phyloP scores from a whole-genome alignment of 2,888 invertebrate species.

The Ctenicera cuprea region DNA sequence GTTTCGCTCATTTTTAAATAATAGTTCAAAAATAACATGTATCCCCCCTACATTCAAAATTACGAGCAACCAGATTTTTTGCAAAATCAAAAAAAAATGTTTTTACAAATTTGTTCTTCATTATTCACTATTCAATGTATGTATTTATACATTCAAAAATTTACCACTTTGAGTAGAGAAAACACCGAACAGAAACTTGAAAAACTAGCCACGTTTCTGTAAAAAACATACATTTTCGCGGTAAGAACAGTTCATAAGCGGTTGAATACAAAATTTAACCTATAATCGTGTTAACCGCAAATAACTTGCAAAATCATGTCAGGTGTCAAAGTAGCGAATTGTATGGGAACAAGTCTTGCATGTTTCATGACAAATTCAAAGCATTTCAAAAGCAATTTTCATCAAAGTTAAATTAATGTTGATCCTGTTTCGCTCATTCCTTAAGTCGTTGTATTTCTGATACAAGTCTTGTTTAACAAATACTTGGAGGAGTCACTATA shows the following conservation, averaged over 20 bases:
- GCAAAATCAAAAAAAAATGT: no score
- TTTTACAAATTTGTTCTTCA: no score
- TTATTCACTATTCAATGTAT: no score
- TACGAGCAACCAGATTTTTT: no score
- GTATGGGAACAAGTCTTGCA: constrained; percentile 4
- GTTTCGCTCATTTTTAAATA: no score
- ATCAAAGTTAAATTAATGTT: constrained; percentile 45
- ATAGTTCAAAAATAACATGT: no score
- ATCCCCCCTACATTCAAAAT: no score
- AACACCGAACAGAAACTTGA: no score
- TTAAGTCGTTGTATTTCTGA: constrained; percentile 37
- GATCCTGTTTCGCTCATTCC: constrained; percentile 36
- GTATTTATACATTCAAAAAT: no score
- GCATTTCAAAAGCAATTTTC: constrained; percentile 41
- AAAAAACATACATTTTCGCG: no score
- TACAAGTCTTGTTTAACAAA: constrained; percentile 46
- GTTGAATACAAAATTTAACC: constrained; percentile 6
- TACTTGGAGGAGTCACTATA: constrained; percentile 40
- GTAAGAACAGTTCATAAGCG: background rate
- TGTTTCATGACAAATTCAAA: constrained; percentile 22
- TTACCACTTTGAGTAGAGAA: no score
- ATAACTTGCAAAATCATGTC: constrained; percentile 13
- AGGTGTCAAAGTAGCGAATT: constrained; percentile 18
- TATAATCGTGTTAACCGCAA: constrained; percentile 19
- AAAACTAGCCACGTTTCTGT: no score